These are phyloP conservation scores for Siniperca chuatsi DNA, from an alignment of 2,113 vertebrate genomes.

Conservation along the genomic window DNA sequence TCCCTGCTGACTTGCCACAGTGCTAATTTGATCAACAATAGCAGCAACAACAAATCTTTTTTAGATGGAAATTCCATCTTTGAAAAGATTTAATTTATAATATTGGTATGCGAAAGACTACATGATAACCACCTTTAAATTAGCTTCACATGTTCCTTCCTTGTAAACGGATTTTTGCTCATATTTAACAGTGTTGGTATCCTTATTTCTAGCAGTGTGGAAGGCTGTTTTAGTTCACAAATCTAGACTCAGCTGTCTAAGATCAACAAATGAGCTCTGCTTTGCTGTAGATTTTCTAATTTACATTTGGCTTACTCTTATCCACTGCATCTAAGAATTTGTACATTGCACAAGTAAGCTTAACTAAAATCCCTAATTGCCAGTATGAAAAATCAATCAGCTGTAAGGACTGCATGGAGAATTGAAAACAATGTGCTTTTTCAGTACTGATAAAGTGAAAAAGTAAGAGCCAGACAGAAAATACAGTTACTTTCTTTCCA, in stretches of 20 bases:
- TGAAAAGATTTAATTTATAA: background rate
- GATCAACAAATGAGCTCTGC: constrained; percentile 26
- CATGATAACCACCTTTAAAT: background rate
- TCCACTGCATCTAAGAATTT: constrained; percentile 4
- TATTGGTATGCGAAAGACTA: background rate
- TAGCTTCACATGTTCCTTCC: background rate
- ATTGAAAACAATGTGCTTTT: constrained; percentile 18
- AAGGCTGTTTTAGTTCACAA: constrained; percentile 5
- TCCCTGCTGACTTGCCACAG: constrained; percentile 2
- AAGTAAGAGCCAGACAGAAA: background rate
- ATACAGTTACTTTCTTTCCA: background rate
- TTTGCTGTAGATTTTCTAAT: constrained; percentile 40
- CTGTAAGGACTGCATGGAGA: background rate
- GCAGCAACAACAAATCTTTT: background rate
- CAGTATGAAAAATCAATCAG: background rate
- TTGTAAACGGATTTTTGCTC: background rate
- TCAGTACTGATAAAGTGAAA: background rate
- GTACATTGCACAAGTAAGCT: constrained; percentile 16
- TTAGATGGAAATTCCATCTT: background rate
- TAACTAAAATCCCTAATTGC: constrained; percentile 29
- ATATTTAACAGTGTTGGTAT: background rate
- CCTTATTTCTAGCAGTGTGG: background rate
- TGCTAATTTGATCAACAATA: background rate
- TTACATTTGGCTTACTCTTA: constrained; percentile 29
- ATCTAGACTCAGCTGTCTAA: constrained; percentile 10